phyloP scores from a whole-genome alignment of 1,140 invertebrate species.

The Lepidostoma basale region DNA sequence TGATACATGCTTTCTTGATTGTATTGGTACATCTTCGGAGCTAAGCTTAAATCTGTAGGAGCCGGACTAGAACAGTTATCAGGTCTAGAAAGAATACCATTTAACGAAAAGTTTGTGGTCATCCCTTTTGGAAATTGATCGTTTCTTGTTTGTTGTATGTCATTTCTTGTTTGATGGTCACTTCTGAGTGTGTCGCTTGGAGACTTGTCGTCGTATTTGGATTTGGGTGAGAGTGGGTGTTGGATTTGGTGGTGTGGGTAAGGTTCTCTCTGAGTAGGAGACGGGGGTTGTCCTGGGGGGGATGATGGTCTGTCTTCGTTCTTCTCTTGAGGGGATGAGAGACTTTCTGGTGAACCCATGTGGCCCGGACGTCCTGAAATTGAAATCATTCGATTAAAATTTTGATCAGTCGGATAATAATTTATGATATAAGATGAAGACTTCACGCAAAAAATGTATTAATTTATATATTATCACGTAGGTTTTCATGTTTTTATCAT shows the following conservation, averaged over 20 bases:
- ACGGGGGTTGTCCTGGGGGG: neutral
- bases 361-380: constrained; percentile 36
- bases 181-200: constrained; percentile 1
- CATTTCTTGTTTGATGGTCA: constrained; percentile 1
- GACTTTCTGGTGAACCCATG: constrained; percentile 37
- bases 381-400: too few species aligned
- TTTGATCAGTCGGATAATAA: too few species aligned
- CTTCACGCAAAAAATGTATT: too few species aligned
- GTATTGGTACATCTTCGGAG: constrained; percentile 48
- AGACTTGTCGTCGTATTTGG: constrained; percentile 32
- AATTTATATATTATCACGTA: too few species aligned
- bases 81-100: constrained; percentile 37
- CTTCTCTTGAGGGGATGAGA: constrained; percentile 30
- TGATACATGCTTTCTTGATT: constrained; percentile 51
- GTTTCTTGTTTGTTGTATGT: neutral
- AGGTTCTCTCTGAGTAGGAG: constrained; percentile 28
- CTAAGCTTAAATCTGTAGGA: constrained; percentile 53
- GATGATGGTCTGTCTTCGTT: constrained; percentile 23
- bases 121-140: neutral
- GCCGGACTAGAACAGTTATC: constrained; percentile 47
- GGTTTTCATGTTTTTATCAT: too few species aligned
- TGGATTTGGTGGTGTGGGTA: constrained; percentile 6
- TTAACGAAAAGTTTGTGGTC: constrained; percentile 35
- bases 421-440: too few species aligned
- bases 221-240: constrained; percentile 5